These are phyloP conservation scores for Stegodyphus dumicola DNA, from an alignment of 1,140 invertebrate genomes.

Conservation along the genomic window DNA sequence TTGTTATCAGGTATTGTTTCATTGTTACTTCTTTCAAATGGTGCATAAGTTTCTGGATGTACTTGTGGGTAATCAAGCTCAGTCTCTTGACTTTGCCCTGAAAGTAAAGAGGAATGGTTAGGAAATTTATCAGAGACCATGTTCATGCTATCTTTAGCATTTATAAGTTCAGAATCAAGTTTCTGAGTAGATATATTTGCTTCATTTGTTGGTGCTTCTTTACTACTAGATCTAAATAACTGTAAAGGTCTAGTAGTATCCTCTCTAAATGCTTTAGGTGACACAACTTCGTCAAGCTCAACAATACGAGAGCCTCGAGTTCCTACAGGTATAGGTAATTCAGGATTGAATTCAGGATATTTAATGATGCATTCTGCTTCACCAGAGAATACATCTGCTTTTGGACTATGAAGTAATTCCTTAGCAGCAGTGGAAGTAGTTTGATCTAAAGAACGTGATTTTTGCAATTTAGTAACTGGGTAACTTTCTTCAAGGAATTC, in stretches of 20 bases:
- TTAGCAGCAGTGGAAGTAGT: not conserved
- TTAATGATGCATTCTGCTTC: not conserved
- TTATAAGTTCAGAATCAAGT: not conserved
- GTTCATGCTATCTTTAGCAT: not conserved
- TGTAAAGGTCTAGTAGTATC: constrained; percentile 40
- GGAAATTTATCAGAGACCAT: not conserved
- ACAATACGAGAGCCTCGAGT: not conserved
- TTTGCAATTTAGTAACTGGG: not conserved
- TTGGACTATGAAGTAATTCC: not conserved
- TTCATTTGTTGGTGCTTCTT: not conserved
- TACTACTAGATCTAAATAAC: constrained; percentile 24
- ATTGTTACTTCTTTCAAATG: too few species aligned
- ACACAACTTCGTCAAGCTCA: constrained; percentile 13
- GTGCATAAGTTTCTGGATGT: too few species aligned
- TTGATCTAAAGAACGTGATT: not conserved
- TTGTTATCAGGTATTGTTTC: too few species aligned
- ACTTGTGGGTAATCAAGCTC: not conserved
- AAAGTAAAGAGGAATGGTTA: not conserved
- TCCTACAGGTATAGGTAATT: constrained; percentile 28
- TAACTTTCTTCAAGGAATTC: constrained; percentile 9
- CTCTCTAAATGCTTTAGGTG: constrained; percentile 53
- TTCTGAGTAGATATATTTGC: not conserved
- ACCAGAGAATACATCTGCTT: not conserved
- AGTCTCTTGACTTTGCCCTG: not conserved
- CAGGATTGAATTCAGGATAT: constrained; percentile 20